Evolutionary conservation across 2,888 invertebrate genomes (phyloP), one percentile per base, ranked within the genome.

Genomic region (Taphrorychus bicolor): DNA sequence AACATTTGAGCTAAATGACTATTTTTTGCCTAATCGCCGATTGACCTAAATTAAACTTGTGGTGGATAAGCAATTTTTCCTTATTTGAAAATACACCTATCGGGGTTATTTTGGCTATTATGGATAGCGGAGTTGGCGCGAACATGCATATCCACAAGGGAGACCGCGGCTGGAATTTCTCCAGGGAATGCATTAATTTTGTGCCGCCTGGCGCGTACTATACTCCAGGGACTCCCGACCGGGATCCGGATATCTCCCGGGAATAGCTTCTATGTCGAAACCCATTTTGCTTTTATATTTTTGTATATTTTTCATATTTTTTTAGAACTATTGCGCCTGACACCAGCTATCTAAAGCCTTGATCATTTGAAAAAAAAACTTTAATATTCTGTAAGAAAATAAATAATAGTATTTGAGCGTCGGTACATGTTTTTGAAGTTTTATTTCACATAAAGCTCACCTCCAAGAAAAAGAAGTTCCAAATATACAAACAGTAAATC

Each of bases 201-300:
- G 88, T 88, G 88, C 88, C 88, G 88, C 88, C 88, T 88, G 88
- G 88, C 87, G 88, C 88, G 88, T 87, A 89, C 84, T 87, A 86
- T 87, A 84, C 88, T 83, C 87, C 73, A 76, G 87, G 85, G 88
- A 84, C 76, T 76, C 76, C 76, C 72, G 73, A 72, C 63, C 67
- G 67, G 63, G 63, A 64, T 70, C 67, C 66, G 61, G 54, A 19
- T 54, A 72, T 76, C 81, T 76, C 78, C 52, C 66, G 77, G 77
- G 79, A 69, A 66, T 71, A 74, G 73, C 71, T 75, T 76, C 79
- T 79, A 80, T 78, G 79, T 79, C 80, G 79, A 79, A 80, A 79
- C 83, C 84, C 84, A 79, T 79, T 79, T 79, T 79, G 78, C 78
- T 80, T 78, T 78, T 77, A 67, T 67, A 67, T 54, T 67, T 67